phyloP scores from a whole-genome alignment of 2,113 vertebrate genomes.

The Ammodramus savannarum region DNA sequence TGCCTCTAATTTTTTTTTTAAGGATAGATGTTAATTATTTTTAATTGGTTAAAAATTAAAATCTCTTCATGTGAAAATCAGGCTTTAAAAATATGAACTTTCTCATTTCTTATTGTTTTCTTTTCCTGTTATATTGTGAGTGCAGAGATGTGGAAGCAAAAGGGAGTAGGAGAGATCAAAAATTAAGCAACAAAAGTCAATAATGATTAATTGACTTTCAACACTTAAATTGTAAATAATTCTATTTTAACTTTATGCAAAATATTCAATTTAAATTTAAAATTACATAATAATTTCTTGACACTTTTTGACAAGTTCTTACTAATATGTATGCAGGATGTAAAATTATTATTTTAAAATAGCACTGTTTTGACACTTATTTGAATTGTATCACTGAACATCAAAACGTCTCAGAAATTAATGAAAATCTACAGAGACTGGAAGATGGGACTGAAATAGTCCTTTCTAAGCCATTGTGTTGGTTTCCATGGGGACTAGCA shows the following conservation, averaged over 20 bases:
- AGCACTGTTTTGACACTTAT: background rate
- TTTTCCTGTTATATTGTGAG: background rate
- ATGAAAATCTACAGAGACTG: background rate
- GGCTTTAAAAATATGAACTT: background rate
- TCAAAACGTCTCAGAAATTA: background rate
- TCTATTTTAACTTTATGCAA: background rate
- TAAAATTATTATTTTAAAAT: background rate
- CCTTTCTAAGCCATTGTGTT: background rate
- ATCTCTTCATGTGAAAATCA: background rate
- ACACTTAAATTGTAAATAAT: background rate
- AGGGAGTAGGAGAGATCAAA: background rate
- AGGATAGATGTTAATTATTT: background rate
- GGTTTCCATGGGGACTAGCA: slow-evolving; percentile 3
- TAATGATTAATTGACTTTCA: background rate
- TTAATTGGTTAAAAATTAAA: background rate
- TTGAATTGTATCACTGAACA: background rate
- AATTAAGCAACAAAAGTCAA: background rate
- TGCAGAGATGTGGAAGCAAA: background rate
- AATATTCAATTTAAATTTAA: background rate
- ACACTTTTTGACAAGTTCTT: background rate
- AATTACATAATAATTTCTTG: background rate
- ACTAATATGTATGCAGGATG: background rate
- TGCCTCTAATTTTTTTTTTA: background rate
- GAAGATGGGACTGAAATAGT: background rate
- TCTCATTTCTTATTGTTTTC: background rate